Evolutionary conservation across 1,140 invertebrate species (phyloP).

Genomic region (Meteorus sp.): DNA sequence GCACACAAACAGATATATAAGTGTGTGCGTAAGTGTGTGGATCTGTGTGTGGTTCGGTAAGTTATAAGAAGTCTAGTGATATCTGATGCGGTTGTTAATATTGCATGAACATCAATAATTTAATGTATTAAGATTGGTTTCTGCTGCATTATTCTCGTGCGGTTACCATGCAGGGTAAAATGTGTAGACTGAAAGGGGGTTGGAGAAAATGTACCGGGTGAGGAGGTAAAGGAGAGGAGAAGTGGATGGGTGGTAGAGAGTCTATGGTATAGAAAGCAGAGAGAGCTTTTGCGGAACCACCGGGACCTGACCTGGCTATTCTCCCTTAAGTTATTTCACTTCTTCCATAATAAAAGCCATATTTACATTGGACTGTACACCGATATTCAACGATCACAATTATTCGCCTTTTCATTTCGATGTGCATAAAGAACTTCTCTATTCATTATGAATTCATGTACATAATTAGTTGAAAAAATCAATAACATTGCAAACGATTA

Average conservation of each 20-base stretch:
- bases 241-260: not conserved
- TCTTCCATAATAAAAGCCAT: conserved; percentile 15
- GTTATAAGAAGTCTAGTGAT: too few relatives aligned
- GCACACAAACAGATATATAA: not conserved
- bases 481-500: too few relatives aligned
- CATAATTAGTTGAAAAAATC: too few relatives aligned
- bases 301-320: conserved; percentile 37
- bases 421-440: too few relatives aligned
- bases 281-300: conserved; percentile 34
- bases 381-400: conserved; percentile 3
- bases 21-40: not conserved
- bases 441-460: too few relatives aligned
- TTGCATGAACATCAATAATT: conserved; percentile 48
- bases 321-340: conserved; percentile 38
- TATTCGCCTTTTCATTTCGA: too few relatives aligned
- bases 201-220: too few relatives aligned
- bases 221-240: conserved; percentile 1
- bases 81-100: conserved; percentile 31
- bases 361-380: conserved; percentile 11
- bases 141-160: too few relatives aligned
- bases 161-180: too few relatives aligned
- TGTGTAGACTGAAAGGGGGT: not conserved
- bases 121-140: conserved; percentile 52
- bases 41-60: conserved; percentile 6
- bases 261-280: too few relatives aligned